A percentile compares a stretch with the other conserved stretches of the same genome.
These are phyloP conservation scores for Haemorhous mexicanus DNA, from an alignment of 2,113 vertebrate species.

Conservation along the genomic window DNA sequence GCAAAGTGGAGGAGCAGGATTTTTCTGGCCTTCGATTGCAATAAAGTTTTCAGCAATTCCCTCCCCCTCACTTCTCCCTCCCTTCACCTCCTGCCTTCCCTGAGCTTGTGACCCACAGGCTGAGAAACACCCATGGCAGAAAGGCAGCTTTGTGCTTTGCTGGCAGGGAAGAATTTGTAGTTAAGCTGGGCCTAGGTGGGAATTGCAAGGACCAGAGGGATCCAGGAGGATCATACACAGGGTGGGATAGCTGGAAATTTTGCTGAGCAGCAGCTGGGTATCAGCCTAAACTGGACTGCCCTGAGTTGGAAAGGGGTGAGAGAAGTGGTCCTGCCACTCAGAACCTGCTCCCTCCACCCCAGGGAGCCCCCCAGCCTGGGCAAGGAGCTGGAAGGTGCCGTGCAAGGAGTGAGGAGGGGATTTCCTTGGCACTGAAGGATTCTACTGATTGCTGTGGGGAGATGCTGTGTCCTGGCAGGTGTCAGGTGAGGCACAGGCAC, in stretches of 20 bases:
- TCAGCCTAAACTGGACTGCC: background rate
- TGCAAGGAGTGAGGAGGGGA: background rate
- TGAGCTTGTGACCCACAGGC: background rate
- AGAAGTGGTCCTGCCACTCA: background rate
- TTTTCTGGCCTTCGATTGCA: background rate
- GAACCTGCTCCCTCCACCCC: background rate
- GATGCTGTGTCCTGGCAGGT: background rate
- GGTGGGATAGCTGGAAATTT: background rate
- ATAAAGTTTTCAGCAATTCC: constrained; percentile 10
- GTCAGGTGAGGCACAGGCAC: background rate
- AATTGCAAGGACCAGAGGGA: background rate
- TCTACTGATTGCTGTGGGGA: rapidly evolving
- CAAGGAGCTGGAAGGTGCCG: background rate
- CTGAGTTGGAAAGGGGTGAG: background rate
- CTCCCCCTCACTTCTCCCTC: background rate
- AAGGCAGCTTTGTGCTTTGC: rapidly evolving
- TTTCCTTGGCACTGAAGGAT: background rate
- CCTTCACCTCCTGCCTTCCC: background rate
- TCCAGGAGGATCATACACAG: background rate
- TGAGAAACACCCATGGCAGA: background rate
- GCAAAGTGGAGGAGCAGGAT: constrained; percentile 35
- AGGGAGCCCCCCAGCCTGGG: rapidly evolving
- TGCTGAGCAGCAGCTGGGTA: background rate
- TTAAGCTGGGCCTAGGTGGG: background rate
- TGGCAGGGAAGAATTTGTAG: background rate